Evolutionary conservation across 2,113 vertebrate species (phyloP).

Genomic region (Capricornis sumatraensis): DNA sequence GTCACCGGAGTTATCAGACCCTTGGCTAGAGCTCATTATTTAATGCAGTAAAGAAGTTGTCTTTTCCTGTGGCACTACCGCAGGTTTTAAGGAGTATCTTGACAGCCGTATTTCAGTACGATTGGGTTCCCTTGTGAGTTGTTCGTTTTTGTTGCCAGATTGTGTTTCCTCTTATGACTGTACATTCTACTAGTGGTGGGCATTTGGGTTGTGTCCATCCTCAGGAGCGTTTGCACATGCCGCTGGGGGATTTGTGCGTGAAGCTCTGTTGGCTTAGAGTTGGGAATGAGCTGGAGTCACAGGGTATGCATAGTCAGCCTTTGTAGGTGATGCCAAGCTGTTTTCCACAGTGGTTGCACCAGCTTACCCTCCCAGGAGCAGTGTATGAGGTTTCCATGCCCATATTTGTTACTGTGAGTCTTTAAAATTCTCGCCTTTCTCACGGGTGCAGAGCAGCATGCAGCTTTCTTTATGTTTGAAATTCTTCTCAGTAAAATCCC

Average conservation of each 20-base stretch:
- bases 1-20: not conserved
- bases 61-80: not conserved
- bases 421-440: not conserved
- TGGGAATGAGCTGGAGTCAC: not conserved
- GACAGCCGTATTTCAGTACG: not conserved
- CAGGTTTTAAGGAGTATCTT: not conserved
- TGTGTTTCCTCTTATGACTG: not conserved
- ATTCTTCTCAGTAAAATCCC: not conserved
- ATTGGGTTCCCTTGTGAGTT: not conserved
- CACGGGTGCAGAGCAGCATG: not conserved
- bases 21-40: not conserved
- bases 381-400: not conserved
- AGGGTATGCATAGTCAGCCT: rapidly evolving
- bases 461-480: not conserved
- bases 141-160: not conserved
- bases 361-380: not conserved
- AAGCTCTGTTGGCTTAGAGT: not conserved
- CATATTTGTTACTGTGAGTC: not conserved
- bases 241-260: not conserved
- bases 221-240: not conserved
- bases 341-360: not conserved
- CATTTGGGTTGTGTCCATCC: not conserved
- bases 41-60: not conserved
- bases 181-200: not conserved
- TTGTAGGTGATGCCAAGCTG: too few species aligned